Base-by-base conservation (phyloP, 2,113 vertebrate genomes). In the Onychostoma macrolepis region DNA sequence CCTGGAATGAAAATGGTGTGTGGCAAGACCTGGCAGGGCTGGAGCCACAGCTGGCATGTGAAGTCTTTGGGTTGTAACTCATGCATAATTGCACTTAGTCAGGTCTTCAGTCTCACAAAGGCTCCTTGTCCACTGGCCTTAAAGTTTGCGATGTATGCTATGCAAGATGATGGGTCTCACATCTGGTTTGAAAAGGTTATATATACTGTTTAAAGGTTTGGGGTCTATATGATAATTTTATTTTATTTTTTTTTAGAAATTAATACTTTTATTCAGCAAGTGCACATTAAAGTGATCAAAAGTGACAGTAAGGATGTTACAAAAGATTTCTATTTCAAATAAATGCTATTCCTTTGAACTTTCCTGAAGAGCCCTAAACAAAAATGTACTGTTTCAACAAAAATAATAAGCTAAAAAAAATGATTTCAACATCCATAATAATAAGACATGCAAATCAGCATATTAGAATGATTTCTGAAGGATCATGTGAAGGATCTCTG, bases 111-210 rank as follows among this genome's bases (percentile, higher is more conserved):
- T 67, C 48, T 79, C 74, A 58, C 85, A 83, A 83, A 86, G 63
- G 24, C 56, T n/a, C 28, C 19, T 11, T 82, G 78, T 81, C 36
- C 67, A 76, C 21, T 72, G 56, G 58, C 28, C 69, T 63, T 71
- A 48, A 79, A 88, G 33, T 69, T 85, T 21, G 33, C 1, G 33
- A 89, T 58, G 50, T 10, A 13, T 53, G 30, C 75, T 80, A 50
- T 50, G 65, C 80, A 61, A 81, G 6, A 45, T 36, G 28, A 63
- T 84, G 67, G 33, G 43, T 76, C 28, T 71, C 26, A 45, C 75
- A 84, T 89, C 85, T 89, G 85, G 50, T 67, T 89, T 48, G 33
- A 56, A 75, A 75, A 75, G 12, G 38, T 45, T 26, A 26, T n/a
- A 71, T 38, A 24, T 4, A 72, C 41, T 5, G 38, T 74, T n/a